Base-by-base conservation (phyloP, 2,113 vertebrate species). In the Rhynchomys soricoides region DNA sequence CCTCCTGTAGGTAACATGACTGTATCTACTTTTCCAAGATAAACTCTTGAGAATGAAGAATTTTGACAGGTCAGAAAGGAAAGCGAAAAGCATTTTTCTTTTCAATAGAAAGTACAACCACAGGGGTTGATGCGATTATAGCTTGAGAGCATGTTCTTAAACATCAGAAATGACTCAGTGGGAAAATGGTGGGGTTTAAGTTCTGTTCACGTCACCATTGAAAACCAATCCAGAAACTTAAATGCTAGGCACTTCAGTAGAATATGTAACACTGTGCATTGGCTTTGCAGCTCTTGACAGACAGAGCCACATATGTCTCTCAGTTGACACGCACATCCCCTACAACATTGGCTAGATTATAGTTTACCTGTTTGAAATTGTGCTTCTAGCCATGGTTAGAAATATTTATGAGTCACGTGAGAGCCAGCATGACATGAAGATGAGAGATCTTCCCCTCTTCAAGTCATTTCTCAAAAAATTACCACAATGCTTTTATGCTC, bases 81-180 rank as follows among this genome's bases (percentile, higher is more conserved):
- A 97, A 94, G 40, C 70, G 88, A 90, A 94, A 96, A 64, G 22
- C 78, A 95, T 73, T 96, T 95, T 95, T 92, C 96, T 98, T 97
- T 95, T 96, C 96, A 94, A 96, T 95, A 98, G 75, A 98, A 98
- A 89, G 95, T 96, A 92, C 95, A 98, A 95, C 95, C 93, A 95
- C 89, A 91, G 93, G 91, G 96, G 95, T 94, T 96, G 97, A 98
- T 98, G 97, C 73, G 97, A 93, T 98, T 98, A 97, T 29, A 95
- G 93, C 94, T 98, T 98, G 97, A 98, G 98, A 99, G 98, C 97
- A 96, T 97, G 96, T 98, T 97, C 96, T 98, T 98, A 98, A 95
- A 95, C 97, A 97, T 34, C 98, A 97, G 97, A 98, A 98, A 98
- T 98, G 97, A 96, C 97, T 98, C 96, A 96, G 95, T 97, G 94